Evolutionary conservation across 1,140 invertebrate species (phyloP).

Genomic region (Pseudomyrmex pallidus): DNA sequence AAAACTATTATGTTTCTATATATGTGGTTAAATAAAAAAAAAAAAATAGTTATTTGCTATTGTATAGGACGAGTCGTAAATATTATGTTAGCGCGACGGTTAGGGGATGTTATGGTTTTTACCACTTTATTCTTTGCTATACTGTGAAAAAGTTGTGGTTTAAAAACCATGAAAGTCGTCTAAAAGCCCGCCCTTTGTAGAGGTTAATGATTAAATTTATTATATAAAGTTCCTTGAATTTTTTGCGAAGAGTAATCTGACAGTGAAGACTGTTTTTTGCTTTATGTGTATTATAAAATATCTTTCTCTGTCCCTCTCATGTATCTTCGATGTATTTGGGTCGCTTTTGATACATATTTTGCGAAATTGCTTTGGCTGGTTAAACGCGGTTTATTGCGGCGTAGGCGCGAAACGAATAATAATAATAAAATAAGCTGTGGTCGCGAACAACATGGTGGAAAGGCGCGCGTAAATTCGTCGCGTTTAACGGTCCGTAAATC

Average conservation of each 20-base stretch:
- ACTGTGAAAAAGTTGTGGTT: no score
- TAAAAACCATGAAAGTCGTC: no score
- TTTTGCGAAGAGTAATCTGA: not conserved
- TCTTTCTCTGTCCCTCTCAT: not conserved
- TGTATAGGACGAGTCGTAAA: no score
- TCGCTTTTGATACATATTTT: not conserved
- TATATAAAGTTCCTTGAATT: not conserved
- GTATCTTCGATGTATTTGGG: no score
- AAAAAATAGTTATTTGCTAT: no score
- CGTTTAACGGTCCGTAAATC: constrained; percentile 72
- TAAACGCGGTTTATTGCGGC: constrained; percentile 29
- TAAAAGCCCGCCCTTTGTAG: no score
- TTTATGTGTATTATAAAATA: not conserved
- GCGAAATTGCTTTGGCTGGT: not conserved
- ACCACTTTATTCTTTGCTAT: no score
- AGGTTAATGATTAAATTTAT: no score
- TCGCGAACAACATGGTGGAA: constrained; percentile 48
- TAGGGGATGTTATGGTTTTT: no score
- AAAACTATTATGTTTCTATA: no score
- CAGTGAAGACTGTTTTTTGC: not conserved
- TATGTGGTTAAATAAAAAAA: no score
- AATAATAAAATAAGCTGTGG: constrained; percentile 60
- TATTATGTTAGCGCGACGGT: no score
- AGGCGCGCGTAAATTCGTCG: constrained; percentile 64
- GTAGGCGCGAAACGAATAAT: constrained; percentile 55